These are phyloP conservation scores for Venustaconcha ellipsiformis DNA, from an alignment of 1,140 invertebrate genomes.

Conservation along the genomic window DNA sequence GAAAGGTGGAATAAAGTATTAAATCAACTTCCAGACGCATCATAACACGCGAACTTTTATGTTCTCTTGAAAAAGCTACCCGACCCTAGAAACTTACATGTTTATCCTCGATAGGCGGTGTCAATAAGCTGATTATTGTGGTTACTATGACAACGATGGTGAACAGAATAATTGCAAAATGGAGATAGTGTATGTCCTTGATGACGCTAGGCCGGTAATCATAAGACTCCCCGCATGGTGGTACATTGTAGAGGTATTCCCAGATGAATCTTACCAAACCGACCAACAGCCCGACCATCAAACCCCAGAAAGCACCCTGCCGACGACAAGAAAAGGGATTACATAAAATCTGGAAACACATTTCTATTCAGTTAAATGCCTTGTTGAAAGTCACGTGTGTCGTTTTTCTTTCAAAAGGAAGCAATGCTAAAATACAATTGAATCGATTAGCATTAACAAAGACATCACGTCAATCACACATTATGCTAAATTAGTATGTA, in stretches of 20 bases:
- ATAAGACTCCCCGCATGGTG: conserved; percentile 56
- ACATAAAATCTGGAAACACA: not conserved
- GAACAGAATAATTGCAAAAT: conserved; percentile 69
- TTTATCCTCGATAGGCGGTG: conserved; percentile 59
- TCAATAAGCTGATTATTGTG: conserved; percentile 63
- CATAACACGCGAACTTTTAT: not conserved
- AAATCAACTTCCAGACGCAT: not conserved
- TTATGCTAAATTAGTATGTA: too few species aligned
- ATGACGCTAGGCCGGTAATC: conserved; percentile 61
- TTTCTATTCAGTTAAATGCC: too few species aligned
- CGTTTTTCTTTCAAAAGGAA: too few species aligned
- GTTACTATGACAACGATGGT: conserved; percentile 55
- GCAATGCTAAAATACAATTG: too few species aligned
- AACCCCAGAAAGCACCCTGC: conserved; percentile 73
- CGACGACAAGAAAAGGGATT: conserved; percentile 36
- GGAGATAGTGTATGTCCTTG: conserved; percentile 67
- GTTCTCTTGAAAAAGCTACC: not conserved
- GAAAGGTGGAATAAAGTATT: not conserved
- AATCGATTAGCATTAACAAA: too few species aligned
- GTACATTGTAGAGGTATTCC: conserved; percentile 61
- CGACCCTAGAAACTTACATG: conserved; percentile 56
- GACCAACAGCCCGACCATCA: conserved; percentile 72
- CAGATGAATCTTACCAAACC: conserved; percentile 69
- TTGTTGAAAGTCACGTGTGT: too few species aligned
- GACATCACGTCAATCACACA: too few species aligned